Evolutionary conservation across 2,797 vertebrate species (phyloP).

Genomic region (Cyclura pinguis): DNA sequence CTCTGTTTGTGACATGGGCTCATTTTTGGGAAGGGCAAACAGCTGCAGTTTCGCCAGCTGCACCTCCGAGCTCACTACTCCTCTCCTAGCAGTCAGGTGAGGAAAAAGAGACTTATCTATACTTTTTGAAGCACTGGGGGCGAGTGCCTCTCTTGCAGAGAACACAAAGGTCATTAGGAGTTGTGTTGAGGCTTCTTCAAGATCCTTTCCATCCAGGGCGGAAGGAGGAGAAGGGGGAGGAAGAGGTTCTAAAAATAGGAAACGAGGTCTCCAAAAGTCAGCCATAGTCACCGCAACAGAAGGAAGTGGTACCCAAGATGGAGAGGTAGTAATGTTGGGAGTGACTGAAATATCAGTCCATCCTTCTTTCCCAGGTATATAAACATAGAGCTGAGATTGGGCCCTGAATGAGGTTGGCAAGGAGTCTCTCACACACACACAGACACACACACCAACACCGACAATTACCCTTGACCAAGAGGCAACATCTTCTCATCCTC

Average conservation of each 20-base stretch:
- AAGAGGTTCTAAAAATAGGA: constrained; percentile 7
- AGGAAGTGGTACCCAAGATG: constrained; percentile 68
- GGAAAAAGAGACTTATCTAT: constrained; percentile 53
- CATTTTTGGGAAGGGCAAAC: constrained; percentile 52
- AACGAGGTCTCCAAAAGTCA: constrained; percentile 77
- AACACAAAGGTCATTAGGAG: constrained; percentile 83
- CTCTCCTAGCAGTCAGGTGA: constrained; percentile 58
- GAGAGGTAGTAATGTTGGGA: constrained; percentile 52
- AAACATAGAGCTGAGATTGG: too few relatives aligned
- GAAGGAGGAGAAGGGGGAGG: constrained; percentile 65
- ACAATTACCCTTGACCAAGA: too few relatives aligned
- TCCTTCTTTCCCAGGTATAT: too few relatives aligned
- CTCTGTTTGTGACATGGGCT: constrained; percentile 70
- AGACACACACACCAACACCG: too few relatives aligned
- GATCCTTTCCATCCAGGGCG: constrained; percentile 2
- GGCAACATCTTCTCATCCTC: too few relatives aligned
- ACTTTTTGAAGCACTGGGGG: constrained; percentile 54
- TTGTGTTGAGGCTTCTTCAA: constrained; percentile 68
- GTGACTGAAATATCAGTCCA: too few relatives aligned
- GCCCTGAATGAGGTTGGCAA: too few relatives aligned
- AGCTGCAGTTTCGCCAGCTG: constrained; percentile 75
- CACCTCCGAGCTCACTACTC: constrained; percentile 57
- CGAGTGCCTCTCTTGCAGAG: constrained; percentile 66
- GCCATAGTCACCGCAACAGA: constrained; percentile 61
- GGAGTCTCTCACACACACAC: too few relatives aligned